phyloP scores from a whole-genome alignment of 2,113 vertebrate species.

The Dipodomys merriami region DNA sequence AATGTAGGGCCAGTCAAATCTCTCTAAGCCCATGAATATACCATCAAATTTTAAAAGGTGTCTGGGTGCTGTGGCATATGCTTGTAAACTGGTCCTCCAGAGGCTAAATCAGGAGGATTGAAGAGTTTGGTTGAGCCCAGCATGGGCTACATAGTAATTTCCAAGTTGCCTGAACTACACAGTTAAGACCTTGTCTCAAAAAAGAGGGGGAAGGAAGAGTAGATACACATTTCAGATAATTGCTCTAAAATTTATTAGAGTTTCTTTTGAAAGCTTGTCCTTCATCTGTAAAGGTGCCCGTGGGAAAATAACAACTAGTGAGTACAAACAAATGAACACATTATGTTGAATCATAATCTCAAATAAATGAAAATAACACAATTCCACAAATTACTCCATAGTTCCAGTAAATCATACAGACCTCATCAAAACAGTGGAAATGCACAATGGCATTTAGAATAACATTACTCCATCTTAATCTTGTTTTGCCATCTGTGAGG shows the following conservation, averaged over 20 bases:
- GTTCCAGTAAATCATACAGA: not conserved
- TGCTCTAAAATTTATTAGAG: conserved; percentile 15
- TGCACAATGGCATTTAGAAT: not conserved
- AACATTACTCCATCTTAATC: not conserved
- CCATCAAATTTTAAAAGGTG: not conserved
- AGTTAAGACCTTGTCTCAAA: no score
- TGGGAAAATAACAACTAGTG: not conserved
- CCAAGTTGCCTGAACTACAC: no score
- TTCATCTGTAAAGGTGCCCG: conserved; percentile 6
- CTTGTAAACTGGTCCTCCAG: no score
- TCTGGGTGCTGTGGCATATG: no score
- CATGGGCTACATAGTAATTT: no score
- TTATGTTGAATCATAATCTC: conserved; percentile 11
- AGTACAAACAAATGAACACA: conserved; percentile 25
- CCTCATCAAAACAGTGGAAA: conserved; percentile 28
- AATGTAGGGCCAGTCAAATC: conserved; percentile 49
- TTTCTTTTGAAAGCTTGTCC: not conserved
- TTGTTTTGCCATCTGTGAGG: conserved; percentile 37
- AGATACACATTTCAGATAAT: not conserved
- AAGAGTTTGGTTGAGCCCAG: no score
- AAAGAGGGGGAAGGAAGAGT: not conserved
- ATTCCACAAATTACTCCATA: conserved; percentile 59
- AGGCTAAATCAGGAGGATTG: no score
- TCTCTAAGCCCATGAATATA: conserved; percentile 23
- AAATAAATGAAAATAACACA: conserved; percentile 57